Conservation (phyloP, 1,140 invertebrate genomes). For the Pristionchus pacificus region DNA sequence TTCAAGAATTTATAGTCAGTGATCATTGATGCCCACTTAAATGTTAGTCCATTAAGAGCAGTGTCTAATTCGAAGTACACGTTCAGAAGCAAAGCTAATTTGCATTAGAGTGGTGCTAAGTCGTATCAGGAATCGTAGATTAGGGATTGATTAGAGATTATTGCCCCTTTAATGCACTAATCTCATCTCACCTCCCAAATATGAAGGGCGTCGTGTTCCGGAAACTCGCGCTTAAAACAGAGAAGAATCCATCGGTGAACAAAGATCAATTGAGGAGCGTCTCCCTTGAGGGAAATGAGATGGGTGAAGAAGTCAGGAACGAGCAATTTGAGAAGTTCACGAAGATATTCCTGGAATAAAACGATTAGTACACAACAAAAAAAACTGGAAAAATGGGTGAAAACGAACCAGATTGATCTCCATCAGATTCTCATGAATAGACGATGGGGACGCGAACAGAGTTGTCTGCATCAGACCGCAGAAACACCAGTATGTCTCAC, state of each 20-base stretch:
- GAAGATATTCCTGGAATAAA: slow-evolving; percentile 68
- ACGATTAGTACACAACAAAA: too few relatives aligned
- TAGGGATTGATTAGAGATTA: too few relatives aligned
- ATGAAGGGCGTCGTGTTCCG: slow-evolving; percentile 74
- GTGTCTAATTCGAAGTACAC: too few relatives aligned
- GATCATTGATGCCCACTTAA: too few relatives aligned
- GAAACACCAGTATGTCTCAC: slow-evolving; percentile 89
- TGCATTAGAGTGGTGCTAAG: too few relatives aligned
- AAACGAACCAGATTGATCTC: slow-evolving; percentile 74
- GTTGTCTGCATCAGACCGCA: slow-evolving; percentile 82
- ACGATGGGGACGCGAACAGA: slow-evolving; percentile 84
- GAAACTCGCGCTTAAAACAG: slow-evolving; percentile 82
- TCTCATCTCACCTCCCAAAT: slow-evolving; percentile 72
- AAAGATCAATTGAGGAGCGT: slow-evolving; percentile 82
- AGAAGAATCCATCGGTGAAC: slow-evolving; percentile 87
- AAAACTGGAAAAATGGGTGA: neutral
- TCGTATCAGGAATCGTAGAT: too few relatives aligned
- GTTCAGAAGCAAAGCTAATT: too few relatives aligned
- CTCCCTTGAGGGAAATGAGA: slow-evolving; percentile 64
- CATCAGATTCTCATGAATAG: slow-evolving; percentile 76
- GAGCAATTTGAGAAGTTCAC: slow-evolving; percentile 80
- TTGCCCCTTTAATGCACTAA: too few relatives aligned
- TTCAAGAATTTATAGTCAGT: too few relatives aligned
- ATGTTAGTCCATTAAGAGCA: too few relatives aligned
- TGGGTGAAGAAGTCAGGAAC: slow-evolving; percentile 80